A percentile compares a stretch with the other conserved stretches of the same genome.
phyloP scores from a whole-genome alignment of 2,888 invertebrate genomes.

The Morpho deidamia region DNA sequence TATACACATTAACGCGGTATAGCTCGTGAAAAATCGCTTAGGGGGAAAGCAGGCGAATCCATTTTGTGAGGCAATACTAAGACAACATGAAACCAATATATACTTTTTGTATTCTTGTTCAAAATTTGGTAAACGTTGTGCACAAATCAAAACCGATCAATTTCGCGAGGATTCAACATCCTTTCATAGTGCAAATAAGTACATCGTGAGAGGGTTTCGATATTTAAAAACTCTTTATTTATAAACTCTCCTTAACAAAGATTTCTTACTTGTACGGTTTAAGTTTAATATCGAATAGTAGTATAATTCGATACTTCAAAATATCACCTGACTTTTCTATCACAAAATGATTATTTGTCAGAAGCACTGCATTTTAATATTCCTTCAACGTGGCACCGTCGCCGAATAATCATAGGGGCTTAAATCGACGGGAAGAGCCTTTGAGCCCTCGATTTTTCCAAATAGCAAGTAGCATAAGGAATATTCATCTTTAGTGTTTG shows the following conservation, averaged over 20 bases:
- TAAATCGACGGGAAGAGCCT: background rate
- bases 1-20: slow-evolving; percentile 72
- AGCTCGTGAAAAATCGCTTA: slow-evolving; percentile 77
- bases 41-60: slow-evolving; percentile 48
- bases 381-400: background rate
- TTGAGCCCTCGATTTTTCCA: slow-evolving; percentile 4
- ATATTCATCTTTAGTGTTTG: background rate
- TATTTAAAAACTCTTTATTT: no score
- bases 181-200: no score
- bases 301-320: background rate
- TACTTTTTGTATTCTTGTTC: slow-evolving; percentile 22
- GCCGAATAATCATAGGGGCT: slow-evolving; percentile 5
- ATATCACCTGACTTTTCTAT: background rate
- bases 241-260: no score
- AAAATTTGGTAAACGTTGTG: background rate
- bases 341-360: background rate
- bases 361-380: slow-evolving; percentile 6
- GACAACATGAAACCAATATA: slow-evolving; percentile 31
- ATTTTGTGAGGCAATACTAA: slow-evolving; percentile 37
- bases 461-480: slow-evolving; percentile 1
- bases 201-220: no score
- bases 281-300: no score
- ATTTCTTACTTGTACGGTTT: no score
- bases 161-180: no score
- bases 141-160: no score